Evolutionary conservation across 2,888 invertebrate genomes (phyloP), one percentile per base, ranked within the genome.

Genomic region (Xylota segnis): DNA sequence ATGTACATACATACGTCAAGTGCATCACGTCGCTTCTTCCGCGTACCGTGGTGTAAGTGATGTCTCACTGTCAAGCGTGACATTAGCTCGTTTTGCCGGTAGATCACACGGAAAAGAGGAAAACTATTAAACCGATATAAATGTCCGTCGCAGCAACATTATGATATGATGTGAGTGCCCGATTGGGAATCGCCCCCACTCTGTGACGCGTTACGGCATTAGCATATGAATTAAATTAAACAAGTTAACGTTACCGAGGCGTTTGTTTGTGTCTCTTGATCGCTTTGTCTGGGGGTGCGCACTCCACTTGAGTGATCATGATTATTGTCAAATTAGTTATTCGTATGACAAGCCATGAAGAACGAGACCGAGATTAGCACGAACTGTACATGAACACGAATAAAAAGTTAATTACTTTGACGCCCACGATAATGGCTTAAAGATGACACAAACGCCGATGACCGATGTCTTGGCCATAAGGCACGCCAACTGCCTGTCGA

Each of bases 361-460:
- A 72, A n/a, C 56, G 43, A 43, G 34, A 58, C 18, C 16, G 6
- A 59, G 71, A 71, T 47, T 47, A 71, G n/a, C 34, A 18, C 58
- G 23, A 58, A 43, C 43, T 29, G 29, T 23, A 14, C 56, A 43
- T 29, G 23, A 18, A 47, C 54, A 68, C 18, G 7, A 40, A 50
- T 37, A 18, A 59, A 58, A 66, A 29, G n/a, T 50, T 76, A 68
- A 76, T 76, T 76, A 68, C n/a, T 18, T 50, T 32, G 32, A 76
- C 76, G 58, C 76, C 76, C 32, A 59, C 68, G 40, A 29, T 10
- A 29, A 56, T 18, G 5, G 56, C 14, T 9, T n/a, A 14, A 29
- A 43, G 77, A 78, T 78, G 78, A 78, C 56, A 78, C 61, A 78
- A 54, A 63, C 78, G 63, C 78, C 78, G 70, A 59, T 71, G 63